Evolutionary conservation across 1,140 invertebrate genomes (phyloP).

Genomic region (Bombyx mandarina): DNA sequence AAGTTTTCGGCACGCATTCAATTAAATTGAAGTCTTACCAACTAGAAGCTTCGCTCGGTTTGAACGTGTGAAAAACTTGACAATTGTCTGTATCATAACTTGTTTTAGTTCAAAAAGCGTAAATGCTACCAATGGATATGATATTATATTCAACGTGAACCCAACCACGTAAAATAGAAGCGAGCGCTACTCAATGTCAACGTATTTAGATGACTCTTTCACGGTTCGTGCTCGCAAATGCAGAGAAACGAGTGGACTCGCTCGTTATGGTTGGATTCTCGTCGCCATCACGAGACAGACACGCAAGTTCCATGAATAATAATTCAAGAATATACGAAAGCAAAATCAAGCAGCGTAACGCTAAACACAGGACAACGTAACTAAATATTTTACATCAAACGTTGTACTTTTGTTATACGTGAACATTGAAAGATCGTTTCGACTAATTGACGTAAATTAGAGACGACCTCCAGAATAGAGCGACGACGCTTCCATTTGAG

Average conservation of each 20-base stretch:
- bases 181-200: slow-evolving; percentile 11
- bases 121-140: background rate
- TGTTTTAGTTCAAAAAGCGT: too few relatives aligned
- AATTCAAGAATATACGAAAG: slow-evolving; percentile 3
- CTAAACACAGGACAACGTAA: too few relatives aligned
- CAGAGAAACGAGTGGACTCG: slow-evolving; percentile 16
- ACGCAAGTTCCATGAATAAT: slow-evolving; percentile 16
- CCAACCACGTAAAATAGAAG: too few relatives aligned
- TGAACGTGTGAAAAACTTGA: background rate
- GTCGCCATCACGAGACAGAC: slow-evolving; percentile 19
- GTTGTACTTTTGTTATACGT: background rate
- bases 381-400: too few relatives aligned
- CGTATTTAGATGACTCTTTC: slow-evolving; percentile 22
- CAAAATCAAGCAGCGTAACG: background rate
- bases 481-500: slow-evolving; percentile 29
- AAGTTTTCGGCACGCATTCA: too few relatives aligned
- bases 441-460: slow-evolving; percentile 49
- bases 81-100: background rate
- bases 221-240: slow-evolving; percentile 25
- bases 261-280: slow-evolving; percentile 19
- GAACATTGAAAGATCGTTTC: slow-evolving; percentile 3
- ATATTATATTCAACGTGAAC: background rate
- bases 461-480: slow-evolving; percentile 37
- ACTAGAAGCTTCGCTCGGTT: too few relatives aligned
- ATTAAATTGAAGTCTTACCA: too few relatives aligned